Conservation (phyloP, 2,888 invertebrate species). For the Leptopilina myrica region DNA sequence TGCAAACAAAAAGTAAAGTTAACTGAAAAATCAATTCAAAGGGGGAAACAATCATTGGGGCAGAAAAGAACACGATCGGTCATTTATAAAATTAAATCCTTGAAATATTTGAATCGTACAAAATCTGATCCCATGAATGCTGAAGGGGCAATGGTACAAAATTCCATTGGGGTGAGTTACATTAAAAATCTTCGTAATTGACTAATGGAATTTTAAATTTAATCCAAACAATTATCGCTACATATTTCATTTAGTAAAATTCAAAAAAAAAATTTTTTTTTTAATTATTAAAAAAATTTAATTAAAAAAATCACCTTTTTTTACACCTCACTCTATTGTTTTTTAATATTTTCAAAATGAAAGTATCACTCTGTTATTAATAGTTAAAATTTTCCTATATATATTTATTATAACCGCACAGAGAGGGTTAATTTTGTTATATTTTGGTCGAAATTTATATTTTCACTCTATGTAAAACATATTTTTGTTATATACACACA, state of each 20-base stretch:
- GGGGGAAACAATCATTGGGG: conserved; percentile 12
- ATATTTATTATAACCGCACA: too few species aligned
- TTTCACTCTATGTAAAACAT: background rate
- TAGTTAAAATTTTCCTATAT: too few species aligned
- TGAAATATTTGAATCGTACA: conserved; percentile 66
- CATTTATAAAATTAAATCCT: conserved; percentile 66
- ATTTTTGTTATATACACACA: background rate
- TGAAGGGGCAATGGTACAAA: conserved; percentile 68
- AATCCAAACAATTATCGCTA: conserved; percentile 52
- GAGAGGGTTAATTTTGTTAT: too few species aligned
- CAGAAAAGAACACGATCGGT: conserved; percentile 58
- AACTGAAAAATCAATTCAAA: background rate
- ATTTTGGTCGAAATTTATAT: too few species aligned
- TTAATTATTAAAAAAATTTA: too few species aligned
- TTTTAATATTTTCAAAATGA: too few species aligned
- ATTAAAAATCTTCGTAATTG: conserved; percentile 75
- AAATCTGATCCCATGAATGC: conserved; percentile 42
- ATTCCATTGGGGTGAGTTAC: conserved; percentile 69
- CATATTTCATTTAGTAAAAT: background rate
- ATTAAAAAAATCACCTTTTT: too few species aligned
- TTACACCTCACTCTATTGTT: too few species aligned
- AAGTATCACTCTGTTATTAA: too few species aligned
- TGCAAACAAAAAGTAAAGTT: too few species aligned
- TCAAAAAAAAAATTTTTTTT: too few species aligned
- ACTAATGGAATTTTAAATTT: conserved; percentile 72